Base-by-base conservation (phyloP, 1,140 invertebrate genomes). In the Rhopalosiphum padi region DNA sequence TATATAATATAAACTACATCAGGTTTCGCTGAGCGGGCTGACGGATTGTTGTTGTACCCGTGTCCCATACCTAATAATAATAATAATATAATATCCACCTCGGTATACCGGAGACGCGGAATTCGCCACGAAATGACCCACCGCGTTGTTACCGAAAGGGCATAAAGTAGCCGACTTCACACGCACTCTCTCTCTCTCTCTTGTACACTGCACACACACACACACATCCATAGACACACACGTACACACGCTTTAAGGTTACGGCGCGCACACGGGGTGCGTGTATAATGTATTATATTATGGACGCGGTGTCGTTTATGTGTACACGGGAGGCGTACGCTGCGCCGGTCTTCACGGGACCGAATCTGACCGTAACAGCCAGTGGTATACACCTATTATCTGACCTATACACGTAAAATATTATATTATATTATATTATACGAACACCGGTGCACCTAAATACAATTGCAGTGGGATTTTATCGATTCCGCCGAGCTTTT, bases 81-180 rank as follows among this genome's bases (percentile, higher is more conserved):
- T 37, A 82, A 22, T 82, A 82, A 18, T 9, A 37, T 37, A 82
- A 22, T 82, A 82, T 18, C 55, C 15, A n/a, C 60, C 25, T n/a
- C 30, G 8, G 21, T 23, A 37, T 37, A 83, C 22, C 77, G 35
- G 77, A 37, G 60, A 77, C n/a, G 60, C 60, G 30, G 60, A 77
- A 77, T 77, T n/a, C 60, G 60, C 60, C 60, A 15, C 60, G 60
- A 77, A 77, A 77, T 77, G 60, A 77, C 60, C 60, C 60, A 77
- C 60, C 60, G 60, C 60, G 60, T 77, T 68, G 60, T n/a, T 77
- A 77, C 60, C 60, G 60, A 77, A n/a, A 77, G n/a, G 60, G 11
- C 30, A 77, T 77, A 77, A n/a, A 77, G 60, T 77, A 77, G 60
- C 60, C 60, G 60, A 77, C 60, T 51, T 51, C 30, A n/a, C 11